phyloP scores from a whole-genome alignment of 2,888 invertebrate species.

The Tubulanus polymorphus region DNA sequence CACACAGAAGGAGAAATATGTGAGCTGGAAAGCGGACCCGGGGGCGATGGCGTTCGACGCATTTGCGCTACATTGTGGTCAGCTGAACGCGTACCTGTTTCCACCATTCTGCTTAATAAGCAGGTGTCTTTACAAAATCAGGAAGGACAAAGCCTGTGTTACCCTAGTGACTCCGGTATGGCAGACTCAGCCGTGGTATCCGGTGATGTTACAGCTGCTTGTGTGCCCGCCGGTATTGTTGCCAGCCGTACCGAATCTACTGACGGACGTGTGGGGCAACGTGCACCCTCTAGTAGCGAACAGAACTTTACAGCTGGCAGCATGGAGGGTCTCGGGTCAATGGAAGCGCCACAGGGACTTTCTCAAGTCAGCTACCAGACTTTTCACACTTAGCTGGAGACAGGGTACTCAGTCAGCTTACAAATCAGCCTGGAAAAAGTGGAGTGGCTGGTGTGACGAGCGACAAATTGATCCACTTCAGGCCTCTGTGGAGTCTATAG shows the following conservation, averaged over 20 bases:
- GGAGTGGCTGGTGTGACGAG: constrained; percentile 11
- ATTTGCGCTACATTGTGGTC: constrained; percentile 1
- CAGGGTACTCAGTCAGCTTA: constrained; percentile 10
- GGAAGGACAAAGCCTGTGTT: constrained; percentile 5
- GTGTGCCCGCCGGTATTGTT: constrained; percentile 6
- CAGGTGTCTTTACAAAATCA: constrained; percentile 1
- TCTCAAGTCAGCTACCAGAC: constrained; percentile 9
- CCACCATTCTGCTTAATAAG: constrained; percentile 8
- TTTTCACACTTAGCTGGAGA: constrained; percentile 3
- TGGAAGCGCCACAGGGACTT: constrained; percentile 3
- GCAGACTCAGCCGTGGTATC: constrained; percentile 11
- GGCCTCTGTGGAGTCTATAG: constrained; percentile 9
- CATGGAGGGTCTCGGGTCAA: constrained; percentile 12
- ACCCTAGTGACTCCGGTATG: constrained; percentile 9
- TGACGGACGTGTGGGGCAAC: not conserved
- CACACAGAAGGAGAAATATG: not conserved
- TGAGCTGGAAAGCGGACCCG: constrained; percentile 10
- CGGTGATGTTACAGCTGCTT: constrained; percentile 3
- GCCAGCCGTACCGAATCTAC: constrained; percentile 2
- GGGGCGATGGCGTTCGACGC: constrained; percentile 4
- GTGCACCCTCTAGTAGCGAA: constrained; percentile 5
- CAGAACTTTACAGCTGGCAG: constrained; percentile 3
- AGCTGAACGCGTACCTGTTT: constrained; percentile 4
- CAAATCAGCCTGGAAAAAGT: constrained; percentile 11
- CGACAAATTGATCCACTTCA: constrained; percentile 12